Base-by-base conservation (phyloP, 2,888 invertebrate species). In the Polyommatus iphigenia region DNA sequence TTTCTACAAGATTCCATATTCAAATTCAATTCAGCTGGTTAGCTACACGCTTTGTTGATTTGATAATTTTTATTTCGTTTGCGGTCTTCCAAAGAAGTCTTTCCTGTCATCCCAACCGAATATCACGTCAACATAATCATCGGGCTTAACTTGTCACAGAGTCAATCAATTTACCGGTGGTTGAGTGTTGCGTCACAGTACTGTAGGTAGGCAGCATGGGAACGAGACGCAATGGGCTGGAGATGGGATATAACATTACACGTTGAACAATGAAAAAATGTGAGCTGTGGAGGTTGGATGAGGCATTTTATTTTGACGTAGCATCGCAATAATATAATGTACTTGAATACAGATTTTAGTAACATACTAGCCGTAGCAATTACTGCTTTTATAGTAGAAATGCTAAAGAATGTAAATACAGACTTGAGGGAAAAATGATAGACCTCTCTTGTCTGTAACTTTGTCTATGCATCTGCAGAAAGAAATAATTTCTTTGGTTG, bases 231-330 rank as follows among this genome's bases (percentile, higher is more conserved):
- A 89, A 86, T 89, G 88, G 88, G 83, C 84, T 84, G 86, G 84
- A 87, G 87, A 85, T 85, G 80, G 78, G 83, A 86, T 90, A 86
- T 94, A 86, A 82, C 82, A 86, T 93, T 93, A 91, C 93, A 81
- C 80, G 85, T 82, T 83, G 84, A 77, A 80, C 80, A 78, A 78
- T 78, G 81, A 80, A 81, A 82, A 81, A 76, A 80, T 73, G 62
- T 71, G 79, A 72, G 67, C 78, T 86, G 80, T 46, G 80, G 81
- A 84, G 82, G 76, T 76, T 81, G 83, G 82, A 84, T 83, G 85
- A 79, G 77, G 18, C 67, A 75, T 36, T 46, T 3, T 57, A 29
- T 15, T 29, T 15, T 0, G 46, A 46, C 3, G 2, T 46, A 46
- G 10, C 46, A 10, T 46, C 18, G 54, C 54, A 4, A 18, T 1